A percentile compares a stretch with the other conserved stretches of the same genome.
Conservation (phyloP, 2,888 invertebrate species). For the Cephus pygmeus region DNA sequence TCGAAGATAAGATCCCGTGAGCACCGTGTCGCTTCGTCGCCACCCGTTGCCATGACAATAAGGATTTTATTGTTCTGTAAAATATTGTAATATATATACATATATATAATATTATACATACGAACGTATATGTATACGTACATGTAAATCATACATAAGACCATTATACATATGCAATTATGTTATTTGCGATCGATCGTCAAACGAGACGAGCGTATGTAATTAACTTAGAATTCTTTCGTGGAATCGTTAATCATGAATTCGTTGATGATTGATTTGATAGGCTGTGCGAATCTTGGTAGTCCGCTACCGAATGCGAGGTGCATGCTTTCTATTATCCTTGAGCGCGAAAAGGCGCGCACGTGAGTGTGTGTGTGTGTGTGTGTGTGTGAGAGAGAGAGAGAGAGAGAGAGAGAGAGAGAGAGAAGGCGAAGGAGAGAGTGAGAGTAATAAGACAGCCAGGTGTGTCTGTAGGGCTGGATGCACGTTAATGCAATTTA, state of each 20-base stretch:
- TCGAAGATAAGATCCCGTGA: background rate
- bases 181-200: conserved; percentile 16
- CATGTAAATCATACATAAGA: background rate
- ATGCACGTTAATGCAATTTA: background rate
- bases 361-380: conserved; percentile 15
- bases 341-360: conserved; percentile 22
- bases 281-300: conserved; percentile 64
- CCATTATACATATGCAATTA: conserved; percentile 3
- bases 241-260: conserved; percentile 50
- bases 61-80: conserved; percentile 57
- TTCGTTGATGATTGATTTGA: conserved; percentile 55
- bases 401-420: conserved; percentile 10
- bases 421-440: conserved; percentile 24
- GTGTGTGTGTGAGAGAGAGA: conserved; percentile 2
- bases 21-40: conserved; percentile 34
- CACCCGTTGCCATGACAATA: conserved; percentile 63
- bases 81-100: conserved; percentile 55
- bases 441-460: conserved; percentile 1
- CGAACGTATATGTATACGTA: background rate
- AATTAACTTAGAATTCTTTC: conserved; percentile 32
- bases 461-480: background rate
- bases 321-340: conserved; percentile 28
- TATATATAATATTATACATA: conserved; percentile 17
- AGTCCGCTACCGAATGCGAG: conserved; percentile 46
- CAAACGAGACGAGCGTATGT: conserved; percentile 27